Evolutionary conservation across 2,888 invertebrate species (phyloP).

Genomic region (Pegoplata infirma): DNA sequence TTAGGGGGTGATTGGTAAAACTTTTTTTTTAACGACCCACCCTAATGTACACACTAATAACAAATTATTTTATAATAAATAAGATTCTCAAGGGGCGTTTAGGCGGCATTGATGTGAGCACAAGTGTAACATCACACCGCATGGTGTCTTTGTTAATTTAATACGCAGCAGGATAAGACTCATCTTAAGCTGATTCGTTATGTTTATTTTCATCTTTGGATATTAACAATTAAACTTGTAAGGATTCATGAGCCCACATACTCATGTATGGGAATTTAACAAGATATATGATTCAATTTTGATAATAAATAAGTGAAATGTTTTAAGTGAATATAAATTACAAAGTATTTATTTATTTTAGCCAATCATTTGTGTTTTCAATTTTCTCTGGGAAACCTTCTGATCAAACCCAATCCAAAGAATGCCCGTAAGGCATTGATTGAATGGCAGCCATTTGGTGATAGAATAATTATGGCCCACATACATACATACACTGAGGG

Average conservation of each 20-base stretch:
- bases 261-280: background rate
- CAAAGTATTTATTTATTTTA: slow-evolving; percentile 3
- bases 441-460: too few species aligned
- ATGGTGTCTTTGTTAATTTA: slow-evolving; percentile 67
- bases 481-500: too few species aligned
- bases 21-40: too few species aligned
- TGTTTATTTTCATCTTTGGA: too few species aligned
- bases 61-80: slow-evolving; percentile 54
- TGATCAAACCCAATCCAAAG: too few species aligned
- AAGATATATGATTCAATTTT: slow-evolving; percentile 7
- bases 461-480: too few species aligned
- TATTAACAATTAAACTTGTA: too few species aligned
- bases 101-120: slow-evolving; percentile 59
- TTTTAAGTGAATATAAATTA: slow-evolving; percentile 25
- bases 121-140: slow-evolving; percentile 67
- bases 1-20: too few species aligned
- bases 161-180: slow-evolving; percentile 49
- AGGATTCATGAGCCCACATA: too few species aligned
- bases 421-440: too few species aligned
- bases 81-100: slow-evolving; percentile 48
- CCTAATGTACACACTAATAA: slow-evolving; percentile 10
- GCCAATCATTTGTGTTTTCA: too few species aligned
- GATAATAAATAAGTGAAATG: slow-evolving; percentile 26
- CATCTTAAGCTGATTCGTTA: background rate
- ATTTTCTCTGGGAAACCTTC: too few species aligned